Percentiles rank a stretch among this genome's conserved stretches.
Evolutionary conservation across 2,113 vertebrate genomes (phyloP).

Genomic region (Addax nasomaculatus): DNA sequence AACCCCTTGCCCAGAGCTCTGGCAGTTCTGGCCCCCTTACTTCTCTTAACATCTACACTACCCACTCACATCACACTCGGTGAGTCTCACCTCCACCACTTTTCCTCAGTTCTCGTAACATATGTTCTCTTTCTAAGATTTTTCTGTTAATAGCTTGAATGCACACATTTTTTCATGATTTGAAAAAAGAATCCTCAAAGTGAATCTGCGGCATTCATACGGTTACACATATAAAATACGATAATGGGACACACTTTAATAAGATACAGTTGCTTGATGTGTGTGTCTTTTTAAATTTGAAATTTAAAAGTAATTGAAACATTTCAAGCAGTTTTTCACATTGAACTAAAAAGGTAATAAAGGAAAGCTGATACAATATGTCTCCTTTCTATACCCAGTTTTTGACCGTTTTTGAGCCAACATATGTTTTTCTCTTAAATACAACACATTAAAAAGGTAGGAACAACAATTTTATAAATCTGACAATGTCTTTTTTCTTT

Average conservation of each 20-base stretch:
- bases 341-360: neutral
- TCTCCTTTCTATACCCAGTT: neutral
- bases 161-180: neutral
- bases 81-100: neutral
- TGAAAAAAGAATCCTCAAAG: neutral
- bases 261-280: neutral
- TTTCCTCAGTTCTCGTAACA: neutral
- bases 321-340: neutral
- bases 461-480: constrained; percentile 31
- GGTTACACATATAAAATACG: neutral
- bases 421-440: neutral
- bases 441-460: neutral
- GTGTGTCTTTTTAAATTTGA: neutral
- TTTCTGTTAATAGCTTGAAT: neutral
- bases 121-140: neutral
- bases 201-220: neutral
- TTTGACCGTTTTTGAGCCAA: neutral
- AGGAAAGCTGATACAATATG: neutral
- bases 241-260: neutral
- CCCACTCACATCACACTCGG: neutral
- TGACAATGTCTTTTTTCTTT: neutral
- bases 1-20: neutral
- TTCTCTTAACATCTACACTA: neutral
- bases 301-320: neutral
- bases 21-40: neutral